Conservation (phyloP, 2,888 invertebrate species). For the Aporophyla lueneburgensis region DNA sequence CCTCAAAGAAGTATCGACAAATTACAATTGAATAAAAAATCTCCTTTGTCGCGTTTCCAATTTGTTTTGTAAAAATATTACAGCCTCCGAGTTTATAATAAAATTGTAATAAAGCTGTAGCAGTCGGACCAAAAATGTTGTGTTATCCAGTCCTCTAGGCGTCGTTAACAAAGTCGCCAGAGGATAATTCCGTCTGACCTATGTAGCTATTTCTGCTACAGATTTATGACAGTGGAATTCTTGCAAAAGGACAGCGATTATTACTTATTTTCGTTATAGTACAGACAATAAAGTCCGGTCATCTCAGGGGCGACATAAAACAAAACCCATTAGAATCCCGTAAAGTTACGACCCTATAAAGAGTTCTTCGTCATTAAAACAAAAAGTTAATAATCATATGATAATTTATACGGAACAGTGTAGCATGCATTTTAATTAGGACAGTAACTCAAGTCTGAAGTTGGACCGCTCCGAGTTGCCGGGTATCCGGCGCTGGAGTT, state of each 20-base stretch:
- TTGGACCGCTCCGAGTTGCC: conserved; percentile 67
- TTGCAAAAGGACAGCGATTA: conserved; percentile 63
- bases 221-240: conserved; percentile 61
- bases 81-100: conserved; percentile 27
- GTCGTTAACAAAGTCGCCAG: conserved; percentile 60
- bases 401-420: conserved; percentile 68
- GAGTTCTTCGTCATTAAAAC: conserved; percentile 68
- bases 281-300: conserved; percentile 63
- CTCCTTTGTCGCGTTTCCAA: conserved; percentile 37
- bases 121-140: conserved; percentile 32
- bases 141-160: conserved; percentile 37
- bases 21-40: conserved; percentile 44
- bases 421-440: conserved; percentile 74
- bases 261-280: conserved; percentile 63
- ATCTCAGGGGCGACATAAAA: conserved; percentile 62
- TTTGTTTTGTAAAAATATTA: conserved; percentile 40
- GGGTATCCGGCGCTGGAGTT: conserved; percentile 65
- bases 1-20: conserved; percentile 42
- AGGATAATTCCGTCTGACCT: conserved; percentile 61
- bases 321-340: conserved; percentile 69
- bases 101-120: conserved; percentile 32
- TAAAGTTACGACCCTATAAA: conserved; percentile 70
- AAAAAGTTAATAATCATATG: conserved; percentile 71
- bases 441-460: conserved; percentile 69
- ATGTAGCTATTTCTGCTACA: conserved; percentile 57